These are phyloP conservation scores for Frankliniella intonsa DNA, from an alignment of 2,888 invertebrate species.

Conservation along the genomic window DNA sequence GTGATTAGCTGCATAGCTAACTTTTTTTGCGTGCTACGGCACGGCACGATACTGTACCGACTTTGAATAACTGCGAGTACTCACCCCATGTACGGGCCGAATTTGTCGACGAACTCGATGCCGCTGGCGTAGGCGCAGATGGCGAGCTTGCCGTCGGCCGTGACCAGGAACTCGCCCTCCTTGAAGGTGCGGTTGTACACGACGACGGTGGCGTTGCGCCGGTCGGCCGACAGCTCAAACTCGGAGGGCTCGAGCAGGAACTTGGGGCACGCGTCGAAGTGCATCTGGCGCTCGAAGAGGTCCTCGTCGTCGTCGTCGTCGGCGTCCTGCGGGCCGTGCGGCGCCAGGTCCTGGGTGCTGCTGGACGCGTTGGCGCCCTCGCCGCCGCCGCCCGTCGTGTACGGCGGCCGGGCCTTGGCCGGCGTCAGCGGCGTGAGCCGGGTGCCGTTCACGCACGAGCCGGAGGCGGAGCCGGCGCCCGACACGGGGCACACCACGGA, in stretches of 20 bases:
- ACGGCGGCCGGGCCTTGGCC: not conserved
- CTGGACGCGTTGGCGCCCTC: constrained; percentile 19
- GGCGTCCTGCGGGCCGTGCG: constrained; percentile 31
- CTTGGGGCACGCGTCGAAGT: constrained; percentile 44
- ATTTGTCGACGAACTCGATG: constrained; percentile 44
- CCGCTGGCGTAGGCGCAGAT: constrained; percentile 42
- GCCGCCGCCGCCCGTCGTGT: constrained; percentile 25
- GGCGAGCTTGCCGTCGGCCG: constrained; percentile 43
- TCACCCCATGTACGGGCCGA: constrained; percentile 45
- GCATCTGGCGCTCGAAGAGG: constrained; percentile 16
- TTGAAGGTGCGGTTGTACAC: constrained; percentile 43
- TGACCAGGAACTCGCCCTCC: constrained; percentile 42
- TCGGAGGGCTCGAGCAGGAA: constrained; percentile 45
- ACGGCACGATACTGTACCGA: too few relatives aligned
- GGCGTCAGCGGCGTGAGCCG: not conserved
- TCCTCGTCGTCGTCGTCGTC: constrained; percentile 7
- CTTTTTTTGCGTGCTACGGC: too few relatives aligned
- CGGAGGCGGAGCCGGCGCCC: constrained; percentile 41
- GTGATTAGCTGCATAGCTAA: too few relatives aligned
- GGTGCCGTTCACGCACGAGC: constrained; percentile 36
- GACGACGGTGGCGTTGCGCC: constrained; percentile 41
- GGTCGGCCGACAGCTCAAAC: constrained; percentile 41
- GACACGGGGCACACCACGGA: constrained; percentile 43
- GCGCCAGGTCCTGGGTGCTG: too few relatives aligned
- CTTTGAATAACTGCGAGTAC: constrained; percentile 48